Conservation (phyloP, 2,797 vertebrate genomes). For the Tenualosa ilisha region DNA sequence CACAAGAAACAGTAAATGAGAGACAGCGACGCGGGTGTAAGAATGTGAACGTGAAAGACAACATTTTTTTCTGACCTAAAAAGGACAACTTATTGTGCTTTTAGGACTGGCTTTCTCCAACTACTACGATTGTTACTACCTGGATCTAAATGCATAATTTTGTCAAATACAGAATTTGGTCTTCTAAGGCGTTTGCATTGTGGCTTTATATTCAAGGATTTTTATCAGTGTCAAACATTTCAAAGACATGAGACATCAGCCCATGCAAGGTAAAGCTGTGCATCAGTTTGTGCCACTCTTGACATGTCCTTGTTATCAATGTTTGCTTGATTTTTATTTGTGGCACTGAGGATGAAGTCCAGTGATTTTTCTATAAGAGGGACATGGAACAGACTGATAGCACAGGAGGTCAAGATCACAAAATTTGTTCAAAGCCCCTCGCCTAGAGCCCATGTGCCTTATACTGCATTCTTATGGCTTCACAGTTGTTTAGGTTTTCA, state of each 20-base stretch:
- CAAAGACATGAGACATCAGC: not conserved
- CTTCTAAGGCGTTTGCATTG: too few relatives aligned
- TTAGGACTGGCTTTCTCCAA: too few relatives aligned
- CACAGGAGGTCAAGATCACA: not conserved
- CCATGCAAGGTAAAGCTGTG: not conserved
- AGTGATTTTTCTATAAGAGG: not conserved
- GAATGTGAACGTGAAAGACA: not conserved
- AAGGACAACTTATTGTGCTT: not conserved
- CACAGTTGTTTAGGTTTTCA: not conserved
- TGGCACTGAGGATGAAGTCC: not conserved
- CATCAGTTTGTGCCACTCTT: not conserved
- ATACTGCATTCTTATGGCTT: not conserved
- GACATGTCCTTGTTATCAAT: not conserved
- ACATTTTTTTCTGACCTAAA: too few relatives aligned
- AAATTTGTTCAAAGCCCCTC: not conserved
- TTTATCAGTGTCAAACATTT: not conserved
- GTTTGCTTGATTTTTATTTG: not conserved
- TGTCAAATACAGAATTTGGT: too few relatives aligned
- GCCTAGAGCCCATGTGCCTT: not conserved
- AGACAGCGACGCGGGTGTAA: not conserved
- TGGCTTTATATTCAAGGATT: not conserved
- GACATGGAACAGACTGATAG: not conserved
- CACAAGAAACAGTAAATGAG: not conserved
- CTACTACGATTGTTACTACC: too few relatives aligned
- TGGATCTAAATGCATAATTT: too few relatives aligned